Conservation (phyloP, 2,888 invertebrate genomes). For the Xestia sexstrigata region DNA sequence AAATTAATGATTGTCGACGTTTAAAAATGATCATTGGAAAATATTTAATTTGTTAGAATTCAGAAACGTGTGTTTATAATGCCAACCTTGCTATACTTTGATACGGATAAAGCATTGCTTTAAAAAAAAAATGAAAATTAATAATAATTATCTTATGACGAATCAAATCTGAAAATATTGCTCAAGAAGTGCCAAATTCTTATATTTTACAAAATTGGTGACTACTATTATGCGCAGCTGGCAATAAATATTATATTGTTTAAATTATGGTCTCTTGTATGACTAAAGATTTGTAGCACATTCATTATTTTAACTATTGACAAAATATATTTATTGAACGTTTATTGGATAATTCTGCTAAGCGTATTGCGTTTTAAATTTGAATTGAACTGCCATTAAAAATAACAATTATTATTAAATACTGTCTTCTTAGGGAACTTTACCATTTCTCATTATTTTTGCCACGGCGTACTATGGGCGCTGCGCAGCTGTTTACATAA, state of each 20-base stretch:
- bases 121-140: background rate
- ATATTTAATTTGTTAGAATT: background rate
- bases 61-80: constrained; percentile 26
- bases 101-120: background rate
- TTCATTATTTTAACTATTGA: constrained; percentile 2
- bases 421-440: background rate
- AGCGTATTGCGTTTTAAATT: constrained; percentile 2
- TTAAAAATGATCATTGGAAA: constrained; percentile 10
- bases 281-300: constrained; percentile 17
- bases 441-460: background rate
- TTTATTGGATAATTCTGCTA: background rate
- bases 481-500: background rate
- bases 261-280: constrained; percentile 43
- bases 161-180: constrained; percentile 60
- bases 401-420: background rate
- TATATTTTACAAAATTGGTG: constrained; percentile 54
- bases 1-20: background rate
- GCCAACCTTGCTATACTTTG: constrained; percentile 5
- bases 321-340: background rate
- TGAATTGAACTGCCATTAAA: constrained; percentile 5
- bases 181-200: constrained; percentile 76
- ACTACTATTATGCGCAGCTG: constrained; percentile 58
- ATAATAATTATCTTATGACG: constrained; percentile 33
- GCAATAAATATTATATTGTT: constrained; percentile 53
- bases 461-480: too few relatives aligned